Base-by-base conservation (phyloP, 2,113 vertebrate species). In the Zeus faber region DNA sequence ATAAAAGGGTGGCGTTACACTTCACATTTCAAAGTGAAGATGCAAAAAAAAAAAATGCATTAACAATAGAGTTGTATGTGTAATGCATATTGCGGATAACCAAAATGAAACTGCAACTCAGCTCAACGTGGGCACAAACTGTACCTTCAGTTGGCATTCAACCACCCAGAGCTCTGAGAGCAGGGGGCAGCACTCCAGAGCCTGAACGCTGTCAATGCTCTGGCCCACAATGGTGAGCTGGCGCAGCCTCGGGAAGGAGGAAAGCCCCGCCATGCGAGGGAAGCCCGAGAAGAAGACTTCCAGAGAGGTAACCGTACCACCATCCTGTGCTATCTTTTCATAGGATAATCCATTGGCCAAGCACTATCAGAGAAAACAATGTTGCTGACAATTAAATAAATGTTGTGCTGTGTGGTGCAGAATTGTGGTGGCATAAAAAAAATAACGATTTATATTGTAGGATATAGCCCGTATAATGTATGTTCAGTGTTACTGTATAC, bases 271-370 rank as follows among this genome's bases (percentile, higher is more conserved):
- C 78, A 91, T 93, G 23, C 61, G 75, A 0, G 91, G 86, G 58
- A 89, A 91, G 44, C 90, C 91, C 24, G 86, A 91, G 75, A 94
- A 94, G 81, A 95, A 93, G 74, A 93, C 88, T 75, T 94, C 86
- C 67, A 95, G 72, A 27, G 79, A 85, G 29, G 49, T 72, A 51
- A 79, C 49, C 48, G 58, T 67, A 40, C 79, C 62, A 63, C 85
- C 87, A 27, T 91, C 85, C 72, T 89, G 67, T 64, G 62, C 70
- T 69, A 89, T 9, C n/a, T 83, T 87, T 46, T 95, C 91, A 65
- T 87, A 88, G 55, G 65, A 84, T 0, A 91, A 66, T 49, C 91
- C 90, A 76, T 93, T 95, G 67, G 83, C 81, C 25, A 77, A 33
- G 54, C 90, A 94, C 93, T 95, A 86, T 51, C n/a, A n/a, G n/a